Evolutionary conservation across 2,888 invertebrate species (phyloP).

Genomic region (Smittia aterrima): DNA sequence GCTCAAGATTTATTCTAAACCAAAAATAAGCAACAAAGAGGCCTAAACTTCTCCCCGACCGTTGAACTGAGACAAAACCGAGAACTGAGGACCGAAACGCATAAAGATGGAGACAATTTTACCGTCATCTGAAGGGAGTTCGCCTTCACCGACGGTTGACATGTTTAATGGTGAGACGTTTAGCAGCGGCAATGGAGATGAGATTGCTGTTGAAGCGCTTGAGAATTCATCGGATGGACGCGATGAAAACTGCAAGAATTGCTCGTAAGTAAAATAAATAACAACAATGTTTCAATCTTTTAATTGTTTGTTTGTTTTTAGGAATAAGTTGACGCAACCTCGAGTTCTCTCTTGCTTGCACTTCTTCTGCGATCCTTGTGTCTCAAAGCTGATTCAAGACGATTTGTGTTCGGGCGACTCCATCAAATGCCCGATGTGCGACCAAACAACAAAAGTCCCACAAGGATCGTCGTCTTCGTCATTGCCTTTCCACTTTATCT

Average conservation of each 20-base stretch:
- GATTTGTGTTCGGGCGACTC: conserved; percentile 62
- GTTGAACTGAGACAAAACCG: not conserved
- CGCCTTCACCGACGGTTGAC: not conserved
- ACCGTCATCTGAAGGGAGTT: not conserved
- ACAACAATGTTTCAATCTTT: not conserved
- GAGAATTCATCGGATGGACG: conserved; percentile 49
- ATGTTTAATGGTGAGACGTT: conserved; percentile 23
- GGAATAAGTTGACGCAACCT: conserved; percentile 75
- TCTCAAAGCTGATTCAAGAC: conserved; percentile 75
- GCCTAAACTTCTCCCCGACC: conserved; percentile 23
- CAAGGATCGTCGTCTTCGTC: conserved; percentile 70
- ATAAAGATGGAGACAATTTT: not conserved
- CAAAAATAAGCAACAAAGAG: conserved; percentile 32
- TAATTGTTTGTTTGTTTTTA: conserved; percentile 51
- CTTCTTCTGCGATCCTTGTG: conserved; percentile 90
- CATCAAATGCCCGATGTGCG: conserved; percentile 77
- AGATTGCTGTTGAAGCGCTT: conserved; percentile 34
- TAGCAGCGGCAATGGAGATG: conserved; percentile 31
- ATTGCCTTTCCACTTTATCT: conserved; percentile 81
- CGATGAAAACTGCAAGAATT: conserved; percentile 65
- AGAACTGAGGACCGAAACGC: not conserved
- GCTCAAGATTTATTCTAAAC: conserved; percentile 1
- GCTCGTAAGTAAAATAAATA: conserved; percentile 58
- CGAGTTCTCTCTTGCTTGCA: conserved; percentile 90
- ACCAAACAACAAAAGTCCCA: conserved; percentile 78